phyloP scores from a whole-genome alignment of 2,797 vertebrate species.

The Scomberomorus guttatus region DNA sequence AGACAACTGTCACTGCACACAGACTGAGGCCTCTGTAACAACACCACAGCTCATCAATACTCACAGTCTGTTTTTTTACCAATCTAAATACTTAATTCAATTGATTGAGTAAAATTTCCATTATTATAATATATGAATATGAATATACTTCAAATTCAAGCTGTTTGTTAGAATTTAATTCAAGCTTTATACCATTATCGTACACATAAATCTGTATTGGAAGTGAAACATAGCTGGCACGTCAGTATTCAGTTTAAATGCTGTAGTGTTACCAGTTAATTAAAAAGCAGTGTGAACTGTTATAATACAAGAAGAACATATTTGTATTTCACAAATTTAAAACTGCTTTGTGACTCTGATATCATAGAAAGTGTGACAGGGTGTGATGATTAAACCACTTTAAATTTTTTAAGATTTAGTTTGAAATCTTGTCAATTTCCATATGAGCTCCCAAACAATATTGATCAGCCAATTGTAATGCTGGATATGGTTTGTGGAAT shows the following conservation, averaged over 20 bases:
- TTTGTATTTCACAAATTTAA: too few relatives aligned
- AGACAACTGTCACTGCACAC: slow-evolving; percentile 86
- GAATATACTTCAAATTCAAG: neutral
- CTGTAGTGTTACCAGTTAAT: too few relatives aligned
- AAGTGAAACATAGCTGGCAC: too few relatives aligned
- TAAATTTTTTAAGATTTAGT: too few relatives aligned
- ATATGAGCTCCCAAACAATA: neutral
- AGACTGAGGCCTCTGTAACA: slow-evolving; percentile 80
- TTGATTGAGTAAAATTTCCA: neutral
- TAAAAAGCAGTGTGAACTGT: too few relatives aligned
- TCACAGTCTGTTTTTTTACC: neutral
- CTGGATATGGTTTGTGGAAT: neutral
- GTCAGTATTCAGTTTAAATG: too few relatives aligned
- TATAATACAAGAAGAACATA: too few relatives aligned
- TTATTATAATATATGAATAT: neutral
- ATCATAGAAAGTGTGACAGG: too few relatives aligned
- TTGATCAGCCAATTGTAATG: neutral
- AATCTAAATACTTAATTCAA: neutral
- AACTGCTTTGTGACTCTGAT: too few relatives aligned
- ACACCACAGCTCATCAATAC: slow-evolving; percentile 27
- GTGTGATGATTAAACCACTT: too few relatives aligned
- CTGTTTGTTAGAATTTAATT: neutral
- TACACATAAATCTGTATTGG: neutral
- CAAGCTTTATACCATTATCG: neutral
- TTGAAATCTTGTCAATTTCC: too few relatives aligned